Conservation (phyloP, 2,113 vertebrate species). For the Elachura formosa region DNA sequence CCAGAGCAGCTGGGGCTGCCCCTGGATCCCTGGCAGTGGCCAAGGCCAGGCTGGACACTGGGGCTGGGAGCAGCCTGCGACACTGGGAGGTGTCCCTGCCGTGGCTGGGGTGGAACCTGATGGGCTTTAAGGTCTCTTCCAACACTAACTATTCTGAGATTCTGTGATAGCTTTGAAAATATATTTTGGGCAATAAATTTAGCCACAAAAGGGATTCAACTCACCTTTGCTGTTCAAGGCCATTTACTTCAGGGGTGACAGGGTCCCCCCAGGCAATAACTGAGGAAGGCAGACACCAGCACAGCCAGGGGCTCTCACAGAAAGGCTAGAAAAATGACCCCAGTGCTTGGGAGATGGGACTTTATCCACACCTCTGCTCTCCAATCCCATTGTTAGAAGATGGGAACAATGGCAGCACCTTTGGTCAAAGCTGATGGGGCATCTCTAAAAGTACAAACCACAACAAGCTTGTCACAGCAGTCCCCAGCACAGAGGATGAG, state of each 20-base stretch:
- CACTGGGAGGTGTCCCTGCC: background rate
- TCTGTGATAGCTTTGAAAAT: background rate
- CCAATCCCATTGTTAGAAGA: accelerated
- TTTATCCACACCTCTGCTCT: background rate
- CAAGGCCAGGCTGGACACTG: background rate
- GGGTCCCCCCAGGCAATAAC: background rate
- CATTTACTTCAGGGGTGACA: background rate
- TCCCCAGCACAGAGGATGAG: background rate
- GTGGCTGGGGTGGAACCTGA: background rate
- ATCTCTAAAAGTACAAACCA: background rate
- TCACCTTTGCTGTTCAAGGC: background rate
- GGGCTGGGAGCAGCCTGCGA: background rate
- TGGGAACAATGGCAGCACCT: background rate
- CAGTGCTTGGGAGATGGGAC: background rate
- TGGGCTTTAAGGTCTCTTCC: background rate
- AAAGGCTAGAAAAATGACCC: background rate
- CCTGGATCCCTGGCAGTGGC: background rate
- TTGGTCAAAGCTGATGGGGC: background rate
- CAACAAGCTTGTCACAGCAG: accelerated
- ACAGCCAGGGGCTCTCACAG: background rate
- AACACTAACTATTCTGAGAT: background rate
- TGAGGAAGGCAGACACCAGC: background rate
- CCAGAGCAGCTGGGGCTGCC: background rate
- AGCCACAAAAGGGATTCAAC: background rate
- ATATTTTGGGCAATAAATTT: background rate